Conservation (phyloP, 2,888 invertebrate species). For the Elgonia sp. region DNA sequence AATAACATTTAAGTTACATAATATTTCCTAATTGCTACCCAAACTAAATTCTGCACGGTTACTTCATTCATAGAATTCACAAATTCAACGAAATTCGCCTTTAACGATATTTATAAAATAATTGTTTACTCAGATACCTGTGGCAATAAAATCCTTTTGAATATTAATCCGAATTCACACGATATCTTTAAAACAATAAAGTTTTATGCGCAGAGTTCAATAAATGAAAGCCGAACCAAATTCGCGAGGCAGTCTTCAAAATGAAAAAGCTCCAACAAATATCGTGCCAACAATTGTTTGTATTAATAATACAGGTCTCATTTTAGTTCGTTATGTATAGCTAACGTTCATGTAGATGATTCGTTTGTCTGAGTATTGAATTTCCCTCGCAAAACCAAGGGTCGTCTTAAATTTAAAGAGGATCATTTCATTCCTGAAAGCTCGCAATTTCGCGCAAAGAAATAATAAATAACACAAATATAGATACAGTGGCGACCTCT, state of each 20-base stretch:
- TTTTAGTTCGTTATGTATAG: slow-evolving; percentile 17
- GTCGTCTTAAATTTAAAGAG: slow-evolving; percentile 57
- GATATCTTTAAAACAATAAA: slow-evolving; percentile 22
- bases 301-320: slow-evolving; percentile 54
- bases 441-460: not conserved
- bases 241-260: slow-evolving; percentile 22
- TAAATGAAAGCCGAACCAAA: slow-evolving; percentile 12
- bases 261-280: slow-evolving; percentile 28
- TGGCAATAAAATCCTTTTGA: not conserved
- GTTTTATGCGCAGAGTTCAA: slow-evolving; percentile 19
- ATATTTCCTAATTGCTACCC: too few relatives aligned
- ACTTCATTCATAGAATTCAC: too few relatives aligned
- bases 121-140: not conserved
- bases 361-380: slow-evolving; percentile 56
- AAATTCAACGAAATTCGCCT: too few relatives aligned
- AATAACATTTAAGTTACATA: too few relatives aligned
- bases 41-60: too few relatives aligned
- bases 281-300: slow-evolving; percentile 41
- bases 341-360: slow-evolving; percentile 7
- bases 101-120: too few relatives aligned
- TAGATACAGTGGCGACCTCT: not conserved
- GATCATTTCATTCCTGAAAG: slow-evolving; percentile 39
- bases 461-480: slow-evolving; percentile 34
- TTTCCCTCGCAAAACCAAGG: slow-evolving; percentile 47
- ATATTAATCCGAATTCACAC: slow-evolving; percentile 21